Base-by-base conservation (phyloP, 35 echinoderm and acorn worm species). In the Holothuria glaberrima region DNA sequence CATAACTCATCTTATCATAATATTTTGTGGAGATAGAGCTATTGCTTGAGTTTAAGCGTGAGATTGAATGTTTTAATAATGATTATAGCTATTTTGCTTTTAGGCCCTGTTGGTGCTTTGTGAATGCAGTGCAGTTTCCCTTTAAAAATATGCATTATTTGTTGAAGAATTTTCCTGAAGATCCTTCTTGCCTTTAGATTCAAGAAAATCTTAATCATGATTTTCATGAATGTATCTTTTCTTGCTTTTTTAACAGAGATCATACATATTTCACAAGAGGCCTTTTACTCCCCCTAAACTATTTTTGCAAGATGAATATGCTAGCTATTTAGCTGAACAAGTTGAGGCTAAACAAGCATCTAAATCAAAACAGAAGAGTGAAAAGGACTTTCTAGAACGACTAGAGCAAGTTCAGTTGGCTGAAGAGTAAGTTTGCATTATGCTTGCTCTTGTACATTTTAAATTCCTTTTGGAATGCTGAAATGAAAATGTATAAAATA, bases 371-470 rank as follows among this genome's bases (percentile, higher is more conserved):
- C 48, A 91, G 18, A 94, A 88, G 71, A 90, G 82, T 68, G 95
- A 98, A 27, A 89, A 89, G n/a, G 95, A 98, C 45, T 98, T 98
- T 60, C 65, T 98, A 36, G 95, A 98, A 79, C 87, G 95, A 87
- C 74, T 98, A 45, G 95, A 98, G 70, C 95, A 98, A 86, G 95
- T 98, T 2, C 95, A 97, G 44, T 80, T 97, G 20, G 95, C 95
- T 58, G 95, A 97, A 83, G 95, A 97, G 95, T 97, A 59, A 92
- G 95, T 97, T 86, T 86, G 27, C 7, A 20, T 35, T 16, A 13
- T 12, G 75, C 46, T 16, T 48, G 6, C 34, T 19, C n/a, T n/a
- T n/a, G n/a, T n/a, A 12, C 75, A 30, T 18, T 17, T n/a, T 33
- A 29, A 33, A 0, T 1, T 13, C 3, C 66, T 69, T 17, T 12